Evolutionary conservation across 2,888 invertebrate species (phyloP), one percentile per base, ranked within the genome.

Genomic region (Hyposoter didymator): DNA sequence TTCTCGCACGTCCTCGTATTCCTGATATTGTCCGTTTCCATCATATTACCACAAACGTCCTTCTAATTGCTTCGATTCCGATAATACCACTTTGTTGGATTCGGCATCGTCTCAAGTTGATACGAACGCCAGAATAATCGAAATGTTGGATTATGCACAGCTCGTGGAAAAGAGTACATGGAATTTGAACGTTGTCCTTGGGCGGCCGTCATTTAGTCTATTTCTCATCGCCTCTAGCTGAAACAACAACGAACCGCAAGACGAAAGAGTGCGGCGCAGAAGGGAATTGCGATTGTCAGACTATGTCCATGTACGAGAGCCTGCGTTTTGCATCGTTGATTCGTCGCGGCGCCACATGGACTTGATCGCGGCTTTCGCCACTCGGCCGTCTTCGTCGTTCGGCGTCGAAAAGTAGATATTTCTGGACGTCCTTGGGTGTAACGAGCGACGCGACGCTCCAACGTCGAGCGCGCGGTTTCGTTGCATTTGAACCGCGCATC

Each of bases 381-480:
- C 86, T 85, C 84, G 78, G 78, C 82, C 82, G 84, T 85, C 87
- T 87, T 84, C 85, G 81, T 47, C 43, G 80, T 86, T 84, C 78
- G 74, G 49, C 84, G 86, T 85, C 85, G 83, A 88, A 86, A 86
- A 85, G 84, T 86, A 45, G 55, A 87, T 88, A 88, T 88, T 88
- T 87, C 87, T 86, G 87, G 84, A 88, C 83, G 87, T 78, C 87
- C 88, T 88, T 87, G 87, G 86, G 75, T 72, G 84, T 85, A 87
- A 86, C 87, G 85, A 88, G 84, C 87, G 84, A 87, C 86, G 85
- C 84, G 85, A 88, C 85, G 84, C 62, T 86, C 67, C 73, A 86
- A 83, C 80, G 78, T 39, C 7, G 39, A 39, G 85, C 82, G 79
- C 81, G 80, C 47, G 59, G 67, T 75, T 49, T 81, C 74, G 75